These are phyloP conservation scores for Drosophila truncata DNA, from an alignment of 1,140 invertebrate species.

Conservation along the genomic window DNA sequence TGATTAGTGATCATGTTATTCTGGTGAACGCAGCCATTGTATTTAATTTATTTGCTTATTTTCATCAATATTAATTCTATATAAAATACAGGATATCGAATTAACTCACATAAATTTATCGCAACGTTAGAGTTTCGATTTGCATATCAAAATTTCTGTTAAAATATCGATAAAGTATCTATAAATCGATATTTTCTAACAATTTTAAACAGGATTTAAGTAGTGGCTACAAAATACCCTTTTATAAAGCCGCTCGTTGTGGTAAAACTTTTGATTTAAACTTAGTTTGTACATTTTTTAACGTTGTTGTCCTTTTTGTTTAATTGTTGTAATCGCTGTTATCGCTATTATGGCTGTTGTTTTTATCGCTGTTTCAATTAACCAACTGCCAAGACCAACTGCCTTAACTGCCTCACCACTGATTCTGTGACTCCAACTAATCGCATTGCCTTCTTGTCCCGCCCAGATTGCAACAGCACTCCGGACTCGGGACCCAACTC, in stretches of 20 bases:
- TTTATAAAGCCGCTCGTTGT: neutral
- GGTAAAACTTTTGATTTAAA: slow-evolving; percentile 11
- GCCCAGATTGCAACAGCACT: slow-evolving; percentile 87
- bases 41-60: neutral
- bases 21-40: no score
- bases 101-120: neutral
- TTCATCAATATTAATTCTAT: neutral
- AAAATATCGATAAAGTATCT: neutral
- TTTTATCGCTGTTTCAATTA: slow-evolving; percentile 27
- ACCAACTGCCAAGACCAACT: slow-evolving; percentile 14
- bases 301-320: slow-evolving; percentile 10
- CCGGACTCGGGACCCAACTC: slow-evolving; percentile 94
- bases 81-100: neutral
- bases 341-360: slow-evolving; percentile 22
- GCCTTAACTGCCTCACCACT: neutral
- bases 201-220: neutral
- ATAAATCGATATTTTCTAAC: neutral
- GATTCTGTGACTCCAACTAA: neutral
- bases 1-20: no score
- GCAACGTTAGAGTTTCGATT: neutral
- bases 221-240: neutral
- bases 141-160: neutral
- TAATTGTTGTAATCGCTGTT: slow-evolving; percentile 29
- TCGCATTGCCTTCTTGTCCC: no score
- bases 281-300: neutral